Evolutionary conservation across 2,797 vertebrate species (phyloP).

Genomic region (Cercopithecus mitis): DNA sequence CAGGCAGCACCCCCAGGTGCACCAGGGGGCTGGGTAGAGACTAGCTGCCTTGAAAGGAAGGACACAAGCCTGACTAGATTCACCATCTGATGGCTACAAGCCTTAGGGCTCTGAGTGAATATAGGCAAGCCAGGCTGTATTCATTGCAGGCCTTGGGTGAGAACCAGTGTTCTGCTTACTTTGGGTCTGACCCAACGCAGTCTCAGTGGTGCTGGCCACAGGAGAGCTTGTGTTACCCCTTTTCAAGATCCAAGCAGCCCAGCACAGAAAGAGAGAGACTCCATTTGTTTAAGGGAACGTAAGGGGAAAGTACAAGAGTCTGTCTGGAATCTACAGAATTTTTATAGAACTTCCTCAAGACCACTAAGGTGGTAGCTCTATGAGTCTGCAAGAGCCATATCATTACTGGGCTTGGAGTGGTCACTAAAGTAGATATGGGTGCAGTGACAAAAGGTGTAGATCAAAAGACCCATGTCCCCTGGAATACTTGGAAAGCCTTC

Average conservation of each 20-base stretch:
- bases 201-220: neutral
- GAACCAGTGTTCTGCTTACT: neutral
- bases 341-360: neutral
- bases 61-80: neutral
- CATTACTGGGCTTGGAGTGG: neutral
- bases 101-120: neutral
- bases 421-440: neutral
- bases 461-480: neutral
- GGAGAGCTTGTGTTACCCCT: neutral
- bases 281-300: neutral
- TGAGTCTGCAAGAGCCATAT: neutral
- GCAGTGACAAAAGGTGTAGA: neutral
- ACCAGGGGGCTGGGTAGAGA: neutral
- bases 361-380: neutral
- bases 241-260: neutral
- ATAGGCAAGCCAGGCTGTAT: neutral
- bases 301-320: neutral
- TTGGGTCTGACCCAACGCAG: neutral
- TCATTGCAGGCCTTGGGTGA: neutral
- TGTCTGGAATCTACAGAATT: neutral
- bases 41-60: neutral
- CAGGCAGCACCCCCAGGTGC: neutral
- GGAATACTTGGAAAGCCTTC: neutral
- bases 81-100: neutral
- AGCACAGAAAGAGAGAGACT: neutral